phyloP scores from a whole-genome alignment of 2,888 invertebrate species.

The Trichopria drosophilae region DNA sequence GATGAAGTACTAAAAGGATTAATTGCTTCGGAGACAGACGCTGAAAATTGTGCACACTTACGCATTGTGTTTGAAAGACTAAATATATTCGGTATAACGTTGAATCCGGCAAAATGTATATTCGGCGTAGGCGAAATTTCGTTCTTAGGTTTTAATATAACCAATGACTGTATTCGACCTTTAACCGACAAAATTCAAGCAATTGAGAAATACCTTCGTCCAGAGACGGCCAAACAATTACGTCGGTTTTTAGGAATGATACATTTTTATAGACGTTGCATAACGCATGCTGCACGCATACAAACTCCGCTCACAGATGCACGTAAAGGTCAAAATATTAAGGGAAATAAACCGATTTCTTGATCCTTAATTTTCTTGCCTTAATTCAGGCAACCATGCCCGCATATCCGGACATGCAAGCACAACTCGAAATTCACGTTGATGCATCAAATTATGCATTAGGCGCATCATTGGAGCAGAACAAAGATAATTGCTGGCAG shows the following conservation, averaged over 20 bases:
- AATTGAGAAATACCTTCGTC: conserved; percentile 39
- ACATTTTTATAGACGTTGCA: conserved; percentile 51
- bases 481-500: conserved; percentile 27
- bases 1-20: conserved; percentile 34
- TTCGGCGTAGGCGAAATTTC: conserved; percentile 40
- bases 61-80: conserved; percentile 27
- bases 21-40: conserved; percentile 23
- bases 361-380: conserved; percentile 26
- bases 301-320: conserved; percentile 49
- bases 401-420: conserved; percentile 25
- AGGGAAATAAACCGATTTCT: conserved; percentile 5
- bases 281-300: conserved; percentile 46
- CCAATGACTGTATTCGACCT: conserved; percentile 42
- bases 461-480: conserved; percentile 40
- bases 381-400: conserved; percentile 30
- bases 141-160: conserved; percentile 44
- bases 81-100: conserved; percentile 18
- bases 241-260: conserved; percentile 50
- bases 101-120: conserved; percentile 44
- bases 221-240: conserved; percentile 43
- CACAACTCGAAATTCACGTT: conserved; percentile 21
- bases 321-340: not conserved
- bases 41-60: conserved; percentile 30
- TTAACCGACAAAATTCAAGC: conserved; percentile 44
- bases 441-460: conserved; percentile 38